Base-by-base conservation (phyloP, 1,140 invertebrate genomes). In the Mycetomoellerius zeteki region DNA sequence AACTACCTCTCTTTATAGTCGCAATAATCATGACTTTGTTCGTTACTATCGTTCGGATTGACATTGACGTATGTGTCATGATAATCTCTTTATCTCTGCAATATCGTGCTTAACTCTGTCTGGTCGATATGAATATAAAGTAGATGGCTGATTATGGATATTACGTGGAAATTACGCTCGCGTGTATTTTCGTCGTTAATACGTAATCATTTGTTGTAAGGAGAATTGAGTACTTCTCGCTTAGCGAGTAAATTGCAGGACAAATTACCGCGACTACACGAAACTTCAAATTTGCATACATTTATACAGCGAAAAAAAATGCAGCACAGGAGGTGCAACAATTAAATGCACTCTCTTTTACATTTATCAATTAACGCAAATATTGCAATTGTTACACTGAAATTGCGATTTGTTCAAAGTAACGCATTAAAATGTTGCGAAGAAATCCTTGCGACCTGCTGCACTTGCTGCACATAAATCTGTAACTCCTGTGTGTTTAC, bases 331-430 rank as follows among this genome's bases (percentile, higher is more conserved):
- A 37, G 33, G 33, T 43, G 54, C 52, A 12, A 73, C 37, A 50
- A 54, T 50, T 62, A 80, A 89, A 78, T 72, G 52, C 37, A 67
- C 47, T 56, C 82, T 69, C 69, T 81, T 81, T 80, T 84, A 72
- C 67, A 47, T 78, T 56, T 81, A 82, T 76, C 75, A 89, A 86
- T 78, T 37, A 82, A 75, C 24, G 77, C 86, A 80, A 89, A 89
- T 43, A 10, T 76, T 30, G 77, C 37, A 43, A 43, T 27, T 16
- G 30, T 8, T 14, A 16, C 50, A 16, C 10, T 21, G 21, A 56
- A 43, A 60, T 81, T 87, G 75, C 62, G 76, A 85, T 43, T 80
- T 14, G 50, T 24, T 73, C 43, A 33, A 62, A 75, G 72, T 82
- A 54, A 62, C 69, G 30, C 24, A 21, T 84, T 24, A 81, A 71